Conservation (phyloP, 2,797 vertebrate species). For the Labroides dimidiatus region DNA sequence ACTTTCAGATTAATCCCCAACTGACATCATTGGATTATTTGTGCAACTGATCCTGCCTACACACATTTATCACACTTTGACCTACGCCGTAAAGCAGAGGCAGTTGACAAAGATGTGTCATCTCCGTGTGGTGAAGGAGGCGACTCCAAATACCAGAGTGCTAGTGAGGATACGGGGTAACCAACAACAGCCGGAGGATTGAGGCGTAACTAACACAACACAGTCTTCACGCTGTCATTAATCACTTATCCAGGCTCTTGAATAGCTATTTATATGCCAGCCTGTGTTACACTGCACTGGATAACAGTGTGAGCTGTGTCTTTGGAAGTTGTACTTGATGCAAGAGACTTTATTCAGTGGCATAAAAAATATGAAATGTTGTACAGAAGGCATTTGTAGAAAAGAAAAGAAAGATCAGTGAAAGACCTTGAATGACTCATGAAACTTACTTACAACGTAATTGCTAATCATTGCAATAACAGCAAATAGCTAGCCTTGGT, state of each 20-base stretch:
- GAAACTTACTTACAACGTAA: too few relatives aligned
- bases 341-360: constrained; percentile 2
- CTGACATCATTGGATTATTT: constrained; percentile 57
- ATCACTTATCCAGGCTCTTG: constrained; percentile 79
- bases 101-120: constrained; percentile 44
- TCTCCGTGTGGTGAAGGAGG: constrained; percentile 33
- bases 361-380: constrained; percentile 3
- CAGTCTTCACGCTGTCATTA: constrained; percentile 68
- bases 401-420: neutral
- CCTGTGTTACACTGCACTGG: constrained; percentile 53
- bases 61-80: constrained; percentile 38
- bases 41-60: constrained; percentile 35
- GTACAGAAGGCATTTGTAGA: neutral
- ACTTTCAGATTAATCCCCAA: constrained; percentile 66
- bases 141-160: constrained; percentile 73
- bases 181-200: constrained; percentile 78
- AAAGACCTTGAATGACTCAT: neutral
- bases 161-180: constrained; percentile 66
- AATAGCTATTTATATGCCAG: constrained; percentile 78
- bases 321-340: constrained; percentile 53
- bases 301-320: constrained; percentile 38
- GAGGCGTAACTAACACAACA: constrained; percentile 74
- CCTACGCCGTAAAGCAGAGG: constrained; percentile 16
- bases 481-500: too few relatives aligned
- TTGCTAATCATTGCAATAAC: too few relatives aligned